Base-by-base conservation (phyloP, 2,888 invertebrate species). In the Drosophila kanekoi region DNA sequence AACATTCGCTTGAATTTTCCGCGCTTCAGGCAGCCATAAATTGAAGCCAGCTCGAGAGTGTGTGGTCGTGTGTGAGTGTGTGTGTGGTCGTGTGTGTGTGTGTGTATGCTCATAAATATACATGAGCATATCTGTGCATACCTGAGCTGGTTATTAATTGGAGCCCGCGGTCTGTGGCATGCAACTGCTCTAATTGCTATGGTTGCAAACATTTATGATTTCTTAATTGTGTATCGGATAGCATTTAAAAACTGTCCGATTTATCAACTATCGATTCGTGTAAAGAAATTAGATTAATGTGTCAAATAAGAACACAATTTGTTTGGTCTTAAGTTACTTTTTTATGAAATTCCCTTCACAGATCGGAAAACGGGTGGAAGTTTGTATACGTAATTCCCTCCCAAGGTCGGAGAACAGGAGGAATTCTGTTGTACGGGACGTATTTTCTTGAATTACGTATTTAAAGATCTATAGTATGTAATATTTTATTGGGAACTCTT, bases 91-190 rank as follows among this genome's bases (percentile, higher is more conserved):
- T 28, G 47, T 52, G 13, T 43, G 23, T 41, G 33, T 23, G 47
- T 52, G 13, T 43, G 23, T 41, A 28, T 23, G 51, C 51, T 56
- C 68, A 77, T 80, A 62, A 83, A 86, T 81, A 83, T 68, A 72
- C 69, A 83, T 77, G 78, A 57, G 38, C 6, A 49, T 32, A 70
- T 62, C 47, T 73, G 44, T 56, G 51, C 47, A 52, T 58, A 61
- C 69, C 54, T 76, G 67, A 54, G 28, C 23, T 37, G 37, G 58
- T 62, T 73, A 81, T 81, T 85, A 81, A 81, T 85, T 81, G 66
- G 65, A 62, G 33, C 65, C 59, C 32, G 56, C 47, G 54, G 59
- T 44, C 2, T 18, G 37, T 40, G 33, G 45, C 65, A 58, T 43
- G 33, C 47, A 23, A 61, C 67, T 63, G 43, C 51, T 57, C 76